phyloP scores from a whole-genome alignment of 2,888 invertebrate genomes.

The Bugula neritina region DNA sequence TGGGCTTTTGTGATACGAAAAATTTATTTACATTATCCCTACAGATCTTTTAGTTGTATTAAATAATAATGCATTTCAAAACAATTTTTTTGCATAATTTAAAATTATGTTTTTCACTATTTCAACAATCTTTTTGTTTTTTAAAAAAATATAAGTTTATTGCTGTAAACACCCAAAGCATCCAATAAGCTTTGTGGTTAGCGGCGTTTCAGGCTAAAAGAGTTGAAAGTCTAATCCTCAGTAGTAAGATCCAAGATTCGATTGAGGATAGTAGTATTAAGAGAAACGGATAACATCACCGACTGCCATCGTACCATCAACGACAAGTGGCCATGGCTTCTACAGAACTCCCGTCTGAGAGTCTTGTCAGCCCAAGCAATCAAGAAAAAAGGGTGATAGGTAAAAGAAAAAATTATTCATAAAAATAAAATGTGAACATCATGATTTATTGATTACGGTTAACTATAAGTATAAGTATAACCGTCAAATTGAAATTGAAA shows the following conservation, averaged over 20 bases:
- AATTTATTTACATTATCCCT: too few species aligned
- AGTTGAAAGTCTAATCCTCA: background rate
- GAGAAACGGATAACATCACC: conserved; percentile 13
- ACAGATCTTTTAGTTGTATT: too few species aligned
- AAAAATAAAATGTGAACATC: background rate
- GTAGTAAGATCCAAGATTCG: conserved; percentile 6
- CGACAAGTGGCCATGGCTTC: conserved; percentile 15
- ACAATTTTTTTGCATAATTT: too few species aligned
- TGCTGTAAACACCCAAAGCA: background rate
- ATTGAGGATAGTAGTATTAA: background rate
- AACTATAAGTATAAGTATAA: too few species aligned
- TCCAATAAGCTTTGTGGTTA: background rate
- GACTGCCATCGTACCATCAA: conserved; percentile 22
- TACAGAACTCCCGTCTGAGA: background rate
- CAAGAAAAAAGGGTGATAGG: conserved; percentile 4
- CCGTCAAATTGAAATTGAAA: too few species aligned
- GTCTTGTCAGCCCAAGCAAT: background rate
- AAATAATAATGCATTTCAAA: too few species aligned
- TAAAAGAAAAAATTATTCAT: too few species aligned
- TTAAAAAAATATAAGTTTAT: too few species aligned
- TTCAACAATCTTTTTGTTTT: too few species aligned
- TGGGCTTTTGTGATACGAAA: too few species aligned
- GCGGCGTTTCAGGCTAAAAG: conserved; percentile 1
- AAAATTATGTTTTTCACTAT: background rate
- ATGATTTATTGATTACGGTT: background rate